Evolutionary conservation across 92 coral and sea anemone species (phyloP), one percentile per base, ranked within the genome.

Genomic region (Meandrina meandrites): DNA sequence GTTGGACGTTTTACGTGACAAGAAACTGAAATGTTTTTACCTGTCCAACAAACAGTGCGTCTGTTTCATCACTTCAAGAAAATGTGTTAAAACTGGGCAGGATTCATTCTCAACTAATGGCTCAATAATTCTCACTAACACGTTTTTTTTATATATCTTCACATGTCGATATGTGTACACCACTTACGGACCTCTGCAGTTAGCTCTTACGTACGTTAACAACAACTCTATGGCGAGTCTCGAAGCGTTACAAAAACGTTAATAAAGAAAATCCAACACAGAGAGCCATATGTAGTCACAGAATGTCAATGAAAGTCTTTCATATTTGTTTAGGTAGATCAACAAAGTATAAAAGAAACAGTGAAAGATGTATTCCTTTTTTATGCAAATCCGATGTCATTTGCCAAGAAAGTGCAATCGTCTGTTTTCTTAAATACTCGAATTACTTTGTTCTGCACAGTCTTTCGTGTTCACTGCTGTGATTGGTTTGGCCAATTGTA

Each of bases 211-310:
- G 34, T 66, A 13, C 35, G 71, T n/a, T 66, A 66, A 66, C 34
- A 66, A 27, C 71, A 22, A 57, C 71, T 8, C 82, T 56, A 79
- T 79, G 83, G 83, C 35, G 83, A 79, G 72, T 79, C 11, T 57
- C 50, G 70, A 79, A 9, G 83, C 83, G 34, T 5, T 30, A 34
- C n/a, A 79, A 79, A 79, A 56, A 21, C 19, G n/a, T 79, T 79
- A 36, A 53, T 78, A 78, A 78, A 78, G 19, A 32, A 34, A 53
- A 78, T 19, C 81, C 51, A 73, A 73, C 48, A 73, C 27, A 0
- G 78, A 72, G n/a, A 73, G 18, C 35, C 10, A 37, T 60, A 27
- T 66, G 18, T 4, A 66, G 35, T 66, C 35, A 66, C 71, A 31
- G 10, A 32, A 37, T 78, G 81, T 78, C 81, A 78, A 31, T 54